Conservation (phyloP, 1,140 invertebrate species). For the Drosophila saltans region DNA sequence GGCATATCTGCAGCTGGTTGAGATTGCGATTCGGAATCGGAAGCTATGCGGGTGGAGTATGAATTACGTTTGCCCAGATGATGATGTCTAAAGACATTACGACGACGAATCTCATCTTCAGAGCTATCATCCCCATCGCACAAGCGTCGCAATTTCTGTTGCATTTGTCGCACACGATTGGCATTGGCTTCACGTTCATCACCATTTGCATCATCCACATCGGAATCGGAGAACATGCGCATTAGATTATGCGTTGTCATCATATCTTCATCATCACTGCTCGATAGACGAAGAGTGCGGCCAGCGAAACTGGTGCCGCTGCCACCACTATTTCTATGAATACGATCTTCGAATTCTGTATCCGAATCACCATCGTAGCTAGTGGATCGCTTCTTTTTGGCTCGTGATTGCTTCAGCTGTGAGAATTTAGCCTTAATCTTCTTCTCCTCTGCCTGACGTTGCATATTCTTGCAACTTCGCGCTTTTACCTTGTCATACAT, state of each 20-base stretch:
- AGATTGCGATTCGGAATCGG: conserved; percentile 84
- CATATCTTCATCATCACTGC: conserved; percentile 62
- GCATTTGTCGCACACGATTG: conserved; percentile 57
- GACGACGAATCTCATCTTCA: conserved; percentile 71
- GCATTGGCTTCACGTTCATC: conserved; percentile 31
- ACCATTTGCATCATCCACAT: conserved; percentile 34
- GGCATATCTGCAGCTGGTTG: conserved; percentile 76
- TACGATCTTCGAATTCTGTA: conserved; percentile 86
- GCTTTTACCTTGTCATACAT: conserved; percentile 99
- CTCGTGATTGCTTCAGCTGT: conserved; percentile 93
- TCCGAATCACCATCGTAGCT: conserved; percentile 93
- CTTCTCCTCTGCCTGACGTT: conserved; percentile 95
- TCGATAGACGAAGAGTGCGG: conserved; percentile 60
- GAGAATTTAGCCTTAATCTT: conserved; percentile 95
- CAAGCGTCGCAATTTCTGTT: conserved; percentile 64
- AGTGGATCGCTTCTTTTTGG: conserved; percentile 93
- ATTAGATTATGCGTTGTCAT: conserved; percentile 30
- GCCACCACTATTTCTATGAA: conserved; percentile 40
- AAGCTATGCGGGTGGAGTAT: conserved; percentile 85
- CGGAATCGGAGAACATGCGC: conserved; percentile 75
- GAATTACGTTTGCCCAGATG: conserved; percentile 84
- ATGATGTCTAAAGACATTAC: conserved; percentile 60
- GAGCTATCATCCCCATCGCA: conserved; percentile 83
- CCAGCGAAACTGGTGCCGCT: conserved; percentile 71
- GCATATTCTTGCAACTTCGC: conserved; percentile 95